Evolutionary conservation across 2,888 invertebrate species (phyloP).

Genomic region (Anthoptus insignis): DNA sequence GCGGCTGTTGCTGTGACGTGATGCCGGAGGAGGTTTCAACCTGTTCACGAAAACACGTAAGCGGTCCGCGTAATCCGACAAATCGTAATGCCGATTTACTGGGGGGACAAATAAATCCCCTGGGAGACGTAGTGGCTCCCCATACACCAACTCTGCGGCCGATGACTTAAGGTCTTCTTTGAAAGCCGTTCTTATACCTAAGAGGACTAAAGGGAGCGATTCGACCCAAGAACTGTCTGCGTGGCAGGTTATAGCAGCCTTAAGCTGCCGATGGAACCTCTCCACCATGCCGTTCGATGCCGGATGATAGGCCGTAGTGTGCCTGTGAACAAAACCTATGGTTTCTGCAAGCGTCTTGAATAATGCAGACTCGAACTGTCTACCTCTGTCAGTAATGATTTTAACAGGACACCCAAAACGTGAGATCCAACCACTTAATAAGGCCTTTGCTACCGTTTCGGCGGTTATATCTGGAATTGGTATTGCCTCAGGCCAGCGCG

Average conservation of each 20-base stretch:
- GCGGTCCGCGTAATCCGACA: background rate
- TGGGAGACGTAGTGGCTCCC: conserved; percentile 31
- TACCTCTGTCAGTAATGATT: conserved; percentile 34
- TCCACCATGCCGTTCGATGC: conserved; percentile 50
- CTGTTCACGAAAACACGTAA: background rate
- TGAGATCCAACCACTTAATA: conserved; percentile 62
- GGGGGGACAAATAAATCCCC: background rate
- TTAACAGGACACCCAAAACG: conserved; percentile 61
- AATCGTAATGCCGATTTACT: background rate
- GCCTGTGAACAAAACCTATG: no score
- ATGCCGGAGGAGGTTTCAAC: background rate
- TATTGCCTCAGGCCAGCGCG: conserved; percentile 54
- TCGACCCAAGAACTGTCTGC: conserved; percentile 41
- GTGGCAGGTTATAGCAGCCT: conserved; percentile 36
- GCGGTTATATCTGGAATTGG: conserved; percentile 60
- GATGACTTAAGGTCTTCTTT: conserved; percentile 48
- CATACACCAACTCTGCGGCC: conserved; percentile 48
- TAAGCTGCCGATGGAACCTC: conserved; percentile 45
- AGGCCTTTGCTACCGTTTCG: conserved; percentile 56
- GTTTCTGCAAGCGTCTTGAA: conserved; percentile 30
- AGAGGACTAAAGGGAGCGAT: conserved; percentile 42
- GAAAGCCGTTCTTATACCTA: conserved; percentile 42
- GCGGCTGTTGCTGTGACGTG: background rate
- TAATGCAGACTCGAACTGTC: conserved; percentile 53
- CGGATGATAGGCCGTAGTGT: conserved; percentile 53